Percentiles rank a stretch among this genome's conserved stretches.
phyloP scores from a whole-genome alignment of 2,888 invertebrate genomes.

The Cyaniris semiargus region DNA sequence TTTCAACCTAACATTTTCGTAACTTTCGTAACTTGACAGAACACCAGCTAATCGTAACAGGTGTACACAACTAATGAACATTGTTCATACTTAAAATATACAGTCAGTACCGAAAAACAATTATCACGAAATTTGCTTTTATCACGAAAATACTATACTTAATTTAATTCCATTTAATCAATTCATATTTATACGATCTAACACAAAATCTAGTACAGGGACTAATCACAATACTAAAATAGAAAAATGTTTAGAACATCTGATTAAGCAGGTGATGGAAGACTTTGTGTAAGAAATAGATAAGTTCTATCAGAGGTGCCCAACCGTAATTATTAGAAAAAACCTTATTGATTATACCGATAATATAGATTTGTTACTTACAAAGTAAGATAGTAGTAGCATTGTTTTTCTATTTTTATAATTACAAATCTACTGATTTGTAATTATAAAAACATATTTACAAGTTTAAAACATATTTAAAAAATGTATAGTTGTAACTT shows the following conservation, averaged over 20 bases:
- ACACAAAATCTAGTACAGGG: constrained; percentile 31
- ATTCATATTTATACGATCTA: constrained; percentile 46
- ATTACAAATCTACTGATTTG: neutral
- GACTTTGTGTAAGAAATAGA: constrained; percentile 57
- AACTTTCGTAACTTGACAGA: constrained; percentile 75
- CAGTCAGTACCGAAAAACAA: constrained; percentile 76
- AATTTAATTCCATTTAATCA: constrained; percentile 77
- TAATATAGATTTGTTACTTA: neutral
- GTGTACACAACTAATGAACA: constrained; percentile 77
- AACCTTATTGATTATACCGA: neutral
- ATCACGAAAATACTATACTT: constrained; percentile 78
- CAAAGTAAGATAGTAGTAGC: neutral
- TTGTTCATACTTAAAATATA: constrained; percentile 78
- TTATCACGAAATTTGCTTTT: constrained; percentile 78
- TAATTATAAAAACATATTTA: neutral
- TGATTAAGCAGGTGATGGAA: constrained; percentile 54
- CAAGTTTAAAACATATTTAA: neutral
- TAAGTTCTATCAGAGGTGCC: constrained; percentile 35
- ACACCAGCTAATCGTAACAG: constrained; percentile 77
- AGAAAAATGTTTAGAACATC: constrained; percentile 47
- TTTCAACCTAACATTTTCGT: constrained; percentile 79
- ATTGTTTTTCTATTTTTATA: neutral
- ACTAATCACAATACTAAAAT: constrained; percentile 40
- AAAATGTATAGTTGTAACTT: neutral
- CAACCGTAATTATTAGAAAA: constrained; percentile 28